Conservation (phyloP, 2,888 invertebrate genomes). For the Platerodrilus igneus region DNA sequence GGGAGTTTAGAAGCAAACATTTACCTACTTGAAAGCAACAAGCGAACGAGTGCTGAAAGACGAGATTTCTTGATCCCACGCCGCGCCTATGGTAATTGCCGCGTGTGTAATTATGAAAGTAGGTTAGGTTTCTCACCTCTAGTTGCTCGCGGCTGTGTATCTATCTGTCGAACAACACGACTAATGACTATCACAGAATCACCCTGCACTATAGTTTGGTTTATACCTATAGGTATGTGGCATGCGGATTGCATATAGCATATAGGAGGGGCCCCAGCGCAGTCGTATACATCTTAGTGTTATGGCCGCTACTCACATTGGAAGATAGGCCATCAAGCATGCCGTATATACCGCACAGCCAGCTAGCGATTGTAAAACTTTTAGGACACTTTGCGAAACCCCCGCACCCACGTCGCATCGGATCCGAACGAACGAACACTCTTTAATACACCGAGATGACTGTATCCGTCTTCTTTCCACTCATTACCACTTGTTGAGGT, state of each 20-base stretch:
- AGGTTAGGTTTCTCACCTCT: conserved; percentile 47
- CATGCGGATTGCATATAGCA: conserved; percentile 50
- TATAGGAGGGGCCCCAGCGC: conserved; percentile 54
- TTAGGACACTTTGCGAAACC: conserved; percentile 59
- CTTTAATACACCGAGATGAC: conserved; percentile 47
- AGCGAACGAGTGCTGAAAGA: conserved; percentile 31
- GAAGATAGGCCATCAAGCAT: conserved; percentile 63
- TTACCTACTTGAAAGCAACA: conserved; percentile 35
- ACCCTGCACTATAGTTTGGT: conserved; percentile 46
- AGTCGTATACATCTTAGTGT: conserved; percentile 60
- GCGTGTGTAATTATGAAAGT: conserved; percentile 43
- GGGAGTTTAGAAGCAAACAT: too few relatives aligned
- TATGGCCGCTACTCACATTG: conserved; percentile 62
- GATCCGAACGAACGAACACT: too few relatives aligned
- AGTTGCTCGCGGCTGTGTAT: conserved; percentile 45
- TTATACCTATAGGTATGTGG: conserved; percentile 49
- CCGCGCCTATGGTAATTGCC: too few relatives aligned
- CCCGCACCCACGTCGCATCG: conserved; percentile 36
- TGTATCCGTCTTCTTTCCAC: conserved; percentile 34
- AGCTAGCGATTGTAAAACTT: conserved; percentile 59
- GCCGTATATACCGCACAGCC: conserved; percentile 51
- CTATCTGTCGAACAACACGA: conserved; percentile 49
- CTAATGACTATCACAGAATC: conserved; percentile 49
- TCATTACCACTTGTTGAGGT: conserved; percentile 36
- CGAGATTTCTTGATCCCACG: too few relatives aligned